Evolutionary conservation across 2,797 vertebrate genomes (phyloP).

Genomic region (Mionectes olivaceus): DNA sequence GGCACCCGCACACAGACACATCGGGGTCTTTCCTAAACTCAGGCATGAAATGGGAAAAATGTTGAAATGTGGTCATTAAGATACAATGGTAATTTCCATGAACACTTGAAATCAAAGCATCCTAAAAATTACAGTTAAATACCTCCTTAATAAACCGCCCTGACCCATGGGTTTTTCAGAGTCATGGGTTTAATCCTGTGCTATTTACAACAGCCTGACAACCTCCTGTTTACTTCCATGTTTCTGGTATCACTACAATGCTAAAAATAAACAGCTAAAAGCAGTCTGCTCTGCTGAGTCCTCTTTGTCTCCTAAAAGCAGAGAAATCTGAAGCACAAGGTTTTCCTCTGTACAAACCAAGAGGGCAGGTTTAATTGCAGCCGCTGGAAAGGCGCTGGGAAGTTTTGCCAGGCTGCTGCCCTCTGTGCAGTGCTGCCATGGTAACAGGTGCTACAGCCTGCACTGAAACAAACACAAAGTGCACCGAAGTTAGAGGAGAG

Average conservation of each 20-base stretch:
- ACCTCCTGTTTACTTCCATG: slow-evolving; percentile 80
- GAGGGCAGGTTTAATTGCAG: slow-evolving; percentile 51
- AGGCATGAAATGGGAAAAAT: slow-evolving; percentile 38
- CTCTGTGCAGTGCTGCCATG: slow-evolving; percentile 32
- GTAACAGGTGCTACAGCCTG: slow-evolving; percentile 27
- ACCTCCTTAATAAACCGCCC: slow-evolving; percentile 25
- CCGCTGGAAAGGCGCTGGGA: not conserved
- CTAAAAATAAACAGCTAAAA: slow-evolving; percentile 83
- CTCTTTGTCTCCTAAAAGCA: slow-evolving; percentile 70
- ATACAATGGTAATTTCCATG: slow-evolving; percentile 62
- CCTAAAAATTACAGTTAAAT: slow-evolving; percentile 61
- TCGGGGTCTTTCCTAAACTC: not conserved
- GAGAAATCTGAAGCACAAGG: slow-evolving; percentile 37
- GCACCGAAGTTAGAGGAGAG: slow-evolving; percentile 1
- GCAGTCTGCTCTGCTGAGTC: slow-evolving; percentile 61
- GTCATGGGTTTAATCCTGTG: slow-evolving; percentile 72
- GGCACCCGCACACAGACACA: not conserved
- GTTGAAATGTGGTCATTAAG: slow-evolving; percentile 64
- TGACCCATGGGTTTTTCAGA: slow-evolving; percentile 31
- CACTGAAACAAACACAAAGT: slow-evolving; percentile 31
- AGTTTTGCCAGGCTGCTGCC: slow-evolving; percentile 47
- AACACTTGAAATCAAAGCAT: slow-evolving; percentile 68
- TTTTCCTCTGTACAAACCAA: slow-evolving; percentile 20
- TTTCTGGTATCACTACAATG: slow-evolving; percentile 74
- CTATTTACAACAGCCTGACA: slow-evolving; percentile 77